A percentile compares a stretch with the other conserved stretches of the same genome.
Conservation (phyloP, 1,140 invertebrate species). For the Kradibia gibbosae region DNA sequence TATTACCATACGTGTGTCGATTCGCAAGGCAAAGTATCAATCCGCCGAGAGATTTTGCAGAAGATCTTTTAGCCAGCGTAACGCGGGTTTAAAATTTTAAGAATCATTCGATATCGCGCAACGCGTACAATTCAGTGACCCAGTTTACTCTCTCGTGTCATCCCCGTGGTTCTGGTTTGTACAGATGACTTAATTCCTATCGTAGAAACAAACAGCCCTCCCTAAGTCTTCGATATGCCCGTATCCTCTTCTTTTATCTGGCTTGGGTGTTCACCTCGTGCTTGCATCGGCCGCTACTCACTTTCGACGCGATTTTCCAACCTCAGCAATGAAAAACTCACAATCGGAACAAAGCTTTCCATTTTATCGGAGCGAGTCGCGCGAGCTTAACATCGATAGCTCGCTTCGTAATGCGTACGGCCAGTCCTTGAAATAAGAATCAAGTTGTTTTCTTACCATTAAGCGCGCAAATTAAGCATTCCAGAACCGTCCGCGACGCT, state of each 20-base stretch:
- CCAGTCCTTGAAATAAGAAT: slow-evolving; percentile 3
- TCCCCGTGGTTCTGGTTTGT: slow-evolving; percentile 23
- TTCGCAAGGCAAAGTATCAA: too few species aligned
- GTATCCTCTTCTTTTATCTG: too few species aligned
- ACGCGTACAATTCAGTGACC: neutral
- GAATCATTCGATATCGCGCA: neutral
- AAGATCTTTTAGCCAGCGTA: too few species aligned
- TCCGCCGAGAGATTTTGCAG: too few species aligned
- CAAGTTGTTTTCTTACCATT: neutral
- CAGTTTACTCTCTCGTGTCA: neutral
- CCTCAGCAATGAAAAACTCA: neutral
- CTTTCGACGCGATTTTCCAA: too few species aligned
- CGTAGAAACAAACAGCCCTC: neutral
- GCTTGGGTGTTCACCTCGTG: too few species aligned
- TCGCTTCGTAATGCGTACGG: too few species aligned
- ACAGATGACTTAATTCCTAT: neutral
- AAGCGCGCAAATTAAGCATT: slow-evolving; percentile 14
- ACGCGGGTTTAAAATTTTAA: too few species aligned
- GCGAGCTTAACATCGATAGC: neutral
- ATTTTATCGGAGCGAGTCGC: neutral
- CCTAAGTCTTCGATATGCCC: too few species aligned
- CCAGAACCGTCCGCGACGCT: slow-evolving; percentile 9
- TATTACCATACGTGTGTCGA: too few species aligned
- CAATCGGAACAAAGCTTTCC: neutral
- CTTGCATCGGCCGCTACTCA: too few species aligned